Base-by-base conservation (phyloP, 2,797 vertebrate genomes). In the Poeciliopsis turneri region DNA sequence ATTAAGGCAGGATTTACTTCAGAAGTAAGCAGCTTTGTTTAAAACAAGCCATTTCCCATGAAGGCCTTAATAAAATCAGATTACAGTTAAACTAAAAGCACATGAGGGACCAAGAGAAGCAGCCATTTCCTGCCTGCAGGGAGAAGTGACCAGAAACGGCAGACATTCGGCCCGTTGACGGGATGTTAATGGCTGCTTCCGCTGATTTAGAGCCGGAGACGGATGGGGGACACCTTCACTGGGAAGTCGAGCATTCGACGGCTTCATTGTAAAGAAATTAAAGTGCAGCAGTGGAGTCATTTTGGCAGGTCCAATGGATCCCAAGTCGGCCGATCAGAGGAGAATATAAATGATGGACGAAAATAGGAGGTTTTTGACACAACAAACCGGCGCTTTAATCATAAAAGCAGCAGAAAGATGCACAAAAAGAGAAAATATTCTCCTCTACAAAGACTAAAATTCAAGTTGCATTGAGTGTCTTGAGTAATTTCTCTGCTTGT, bases 221-320 rank as follows among this genome's bases (percentile, higher is more conserved):
- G 79, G 89, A 93, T 93, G 47, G 82, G 33, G 85, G 86, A 92
- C 91, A 91, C 89, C 89, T 92, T 91, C 51, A 0, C 71, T 76
- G 87, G 87, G 89, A 87, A 90, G 84, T 84, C 82, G 82, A 87
- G 86, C 87, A 76, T 89, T 92, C 77, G 74, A 76, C 76, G 7
- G 72, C 84, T 85, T 86, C 82, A 87, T 87, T 89, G 82, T 85
- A 83, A 87, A 84, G 78, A 81, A 89, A 91, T 93, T 92, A 92
- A 83, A 82, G 51, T 12, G 36, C 59, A 83, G 82, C 85, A 87
- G 84, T 79, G 77, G 78, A 84, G 87, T 80, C 64, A 74, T 74
- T 92, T 79, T 87, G 85, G 84, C 79, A 72, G 72, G 51, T 88
- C 57, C 51, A 23, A 77, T 49, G 28, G 53, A 84, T 76, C 78